Percentiles rank a stretch among this genome's conserved stretches.
phyloP scores from a whole-genome alignment of 2,113 vertebrate species.

The Bombycilla garrulus region DNA sequence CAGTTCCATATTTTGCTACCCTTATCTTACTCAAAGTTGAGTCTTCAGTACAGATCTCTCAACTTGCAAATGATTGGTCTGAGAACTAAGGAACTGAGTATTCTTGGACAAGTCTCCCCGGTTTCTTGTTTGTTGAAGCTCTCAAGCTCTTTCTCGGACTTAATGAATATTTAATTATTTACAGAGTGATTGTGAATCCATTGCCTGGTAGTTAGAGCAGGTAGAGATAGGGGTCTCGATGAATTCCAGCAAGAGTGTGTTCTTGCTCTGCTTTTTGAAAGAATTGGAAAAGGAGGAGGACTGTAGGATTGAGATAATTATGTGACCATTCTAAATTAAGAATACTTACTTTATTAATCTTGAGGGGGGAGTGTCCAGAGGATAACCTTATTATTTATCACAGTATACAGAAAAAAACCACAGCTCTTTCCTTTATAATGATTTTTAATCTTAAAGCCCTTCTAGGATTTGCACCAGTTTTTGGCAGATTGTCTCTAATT shows the following conservation, averaged over 20 bases:
- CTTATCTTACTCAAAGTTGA: background rate
- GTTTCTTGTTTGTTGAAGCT: background rate
- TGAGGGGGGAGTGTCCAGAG: background rate
- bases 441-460: background rate
- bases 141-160: background rate
- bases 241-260: background rate
- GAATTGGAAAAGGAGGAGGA: background rate
- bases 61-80: background rate
- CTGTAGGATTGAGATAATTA: background rate
- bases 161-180: conserved; percentile 44
- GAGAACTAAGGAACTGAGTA: background rate
- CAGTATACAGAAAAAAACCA: background rate
- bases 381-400: background rate
- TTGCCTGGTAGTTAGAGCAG: background rate
- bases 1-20: background rate
- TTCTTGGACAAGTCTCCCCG: background rate
- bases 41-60: background rate
- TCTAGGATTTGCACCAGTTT: background rate
- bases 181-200: background rate
- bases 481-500: background rate
- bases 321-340: background rate
- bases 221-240: background rate
- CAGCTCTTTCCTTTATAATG: background rate
- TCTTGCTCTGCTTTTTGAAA: background rate
- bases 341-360: background rate